Evolutionary conservation across 2,113 vertebrate species (phyloP).

Genomic region (Syrrhaptes paradoxus): DNA sequence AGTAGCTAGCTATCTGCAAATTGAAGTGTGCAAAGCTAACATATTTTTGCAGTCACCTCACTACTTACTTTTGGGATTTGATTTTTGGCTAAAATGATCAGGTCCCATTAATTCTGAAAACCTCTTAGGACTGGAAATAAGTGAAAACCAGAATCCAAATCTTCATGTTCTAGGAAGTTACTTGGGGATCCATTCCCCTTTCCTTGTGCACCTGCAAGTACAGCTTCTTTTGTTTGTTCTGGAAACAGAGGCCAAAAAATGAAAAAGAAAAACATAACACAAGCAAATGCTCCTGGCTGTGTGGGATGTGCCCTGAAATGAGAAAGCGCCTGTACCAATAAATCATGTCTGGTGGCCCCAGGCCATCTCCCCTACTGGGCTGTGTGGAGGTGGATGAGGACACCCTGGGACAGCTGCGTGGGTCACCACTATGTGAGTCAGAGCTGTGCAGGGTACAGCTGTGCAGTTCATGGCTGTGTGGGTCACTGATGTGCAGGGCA

Average conservation of each 20-base stretch:
- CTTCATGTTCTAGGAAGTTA: neutral
- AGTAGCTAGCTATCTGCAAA: neutral
- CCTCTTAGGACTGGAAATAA: neutral
- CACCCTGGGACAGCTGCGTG: neutral
- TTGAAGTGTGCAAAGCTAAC: neutral
- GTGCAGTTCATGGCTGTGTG: neutral
- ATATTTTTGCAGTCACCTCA: neutral
- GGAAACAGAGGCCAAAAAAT: neutral
- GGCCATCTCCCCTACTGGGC: rapidly evolving
- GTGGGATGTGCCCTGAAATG: neutral
- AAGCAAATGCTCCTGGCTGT: neutral
- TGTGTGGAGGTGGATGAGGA: neutral
- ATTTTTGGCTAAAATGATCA: neutral
- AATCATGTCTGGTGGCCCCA: neutral
- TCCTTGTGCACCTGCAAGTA: neutral
- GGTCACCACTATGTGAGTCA: neutral
- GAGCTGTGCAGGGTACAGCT: neutral
- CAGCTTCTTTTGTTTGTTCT: neutral
- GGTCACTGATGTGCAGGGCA: neutral
- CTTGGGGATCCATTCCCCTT: neutral
- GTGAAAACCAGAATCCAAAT: neutral
- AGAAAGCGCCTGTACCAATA: neutral
- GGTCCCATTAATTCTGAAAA: neutral
- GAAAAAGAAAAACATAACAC: neutral
- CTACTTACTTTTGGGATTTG: neutral